phyloP scores from a whole-genome alignment of 2,113 vertebrate species.

The Silurus asotus region DNA sequence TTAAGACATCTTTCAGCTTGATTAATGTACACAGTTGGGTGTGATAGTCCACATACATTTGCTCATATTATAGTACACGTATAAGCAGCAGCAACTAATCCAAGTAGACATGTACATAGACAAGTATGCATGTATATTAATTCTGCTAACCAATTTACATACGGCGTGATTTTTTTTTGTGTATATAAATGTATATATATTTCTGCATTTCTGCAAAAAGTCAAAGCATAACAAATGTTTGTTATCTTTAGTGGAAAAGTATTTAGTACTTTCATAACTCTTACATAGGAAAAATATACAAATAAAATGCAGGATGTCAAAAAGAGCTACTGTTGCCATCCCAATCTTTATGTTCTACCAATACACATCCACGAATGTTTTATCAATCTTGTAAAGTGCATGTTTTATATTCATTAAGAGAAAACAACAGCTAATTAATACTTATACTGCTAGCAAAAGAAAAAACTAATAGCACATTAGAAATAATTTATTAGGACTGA shows the following conservation, averaged over 20 bases:
- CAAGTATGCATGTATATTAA: background rate
- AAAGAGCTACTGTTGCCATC: background rate
- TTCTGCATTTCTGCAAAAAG: background rate
- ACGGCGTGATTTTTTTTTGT: background rate
- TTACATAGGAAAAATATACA: background rate
- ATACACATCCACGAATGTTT: background rate
- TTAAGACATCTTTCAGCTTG: background rate
- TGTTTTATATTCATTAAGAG: background rate
- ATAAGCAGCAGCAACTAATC: background rate
- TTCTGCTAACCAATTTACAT: background rate
- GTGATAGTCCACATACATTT: background rate
- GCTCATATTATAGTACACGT: background rate
- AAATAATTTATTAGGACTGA: slow-evolving; percentile 40
- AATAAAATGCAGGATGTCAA: background rate
- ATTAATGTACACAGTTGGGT: background rate
- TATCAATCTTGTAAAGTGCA: background rate
- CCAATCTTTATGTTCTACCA: background rate
- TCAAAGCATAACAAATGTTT: background rate
- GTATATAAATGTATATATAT: background rate
- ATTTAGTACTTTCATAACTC: background rate
- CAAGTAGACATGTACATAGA: background rate
- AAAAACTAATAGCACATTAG: background rate
- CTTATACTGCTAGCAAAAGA: background rate
- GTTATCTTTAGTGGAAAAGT: background rate
- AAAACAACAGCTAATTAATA: background rate